Evolutionary conservation across 2,888 invertebrate species (phyloP).

Genomic region (Geophilus truncorum): DNA sequence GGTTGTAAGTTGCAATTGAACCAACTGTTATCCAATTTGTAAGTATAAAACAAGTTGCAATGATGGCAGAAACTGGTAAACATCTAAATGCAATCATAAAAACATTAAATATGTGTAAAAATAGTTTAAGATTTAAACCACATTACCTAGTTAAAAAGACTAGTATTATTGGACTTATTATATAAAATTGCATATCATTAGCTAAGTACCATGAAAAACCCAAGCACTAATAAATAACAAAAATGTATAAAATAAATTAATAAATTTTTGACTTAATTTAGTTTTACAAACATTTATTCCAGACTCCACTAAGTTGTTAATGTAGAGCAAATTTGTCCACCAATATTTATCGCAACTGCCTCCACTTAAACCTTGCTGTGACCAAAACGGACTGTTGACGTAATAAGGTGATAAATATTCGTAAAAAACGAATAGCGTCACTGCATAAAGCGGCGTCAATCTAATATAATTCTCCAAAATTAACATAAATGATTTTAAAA

Average conservation of each 20-base stretch:
- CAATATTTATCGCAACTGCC: background rate
- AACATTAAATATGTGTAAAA: no score
- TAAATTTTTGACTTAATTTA: no score
- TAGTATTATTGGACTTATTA: slow-evolving; percentile 15
- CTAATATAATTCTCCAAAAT: background rate
- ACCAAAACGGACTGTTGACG: slow-evolving; percentile 10
- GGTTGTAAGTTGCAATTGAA: no score
- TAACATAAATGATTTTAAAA: background rate
- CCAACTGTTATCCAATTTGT: no score
- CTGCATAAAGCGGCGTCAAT: background rate
- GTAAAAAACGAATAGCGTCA: background rate
- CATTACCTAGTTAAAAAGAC: slow-evolving; percentile 1
- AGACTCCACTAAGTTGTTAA: background rate
- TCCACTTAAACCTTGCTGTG: background rate
- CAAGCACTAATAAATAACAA: background rate
- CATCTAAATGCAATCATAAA: no score
- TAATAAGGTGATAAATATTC: background rate
- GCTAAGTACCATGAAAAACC: slow-evolving; percentile 27
- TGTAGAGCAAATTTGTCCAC: slow-evolving; percentile 25
- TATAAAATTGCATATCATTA: slow-evolving; percentile 30
- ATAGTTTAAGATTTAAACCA: no score
- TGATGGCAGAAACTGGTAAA: no score
- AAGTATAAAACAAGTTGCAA: no score
- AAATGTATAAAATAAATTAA: background rate
- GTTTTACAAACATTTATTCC: background rate